A percentile compares a stretch with the other conserved stretches of the same genome.
phyloP scores from a whole-genome alignment of 2,113 vertebrate genomes.

The Tursiops truncatus region DNA sequence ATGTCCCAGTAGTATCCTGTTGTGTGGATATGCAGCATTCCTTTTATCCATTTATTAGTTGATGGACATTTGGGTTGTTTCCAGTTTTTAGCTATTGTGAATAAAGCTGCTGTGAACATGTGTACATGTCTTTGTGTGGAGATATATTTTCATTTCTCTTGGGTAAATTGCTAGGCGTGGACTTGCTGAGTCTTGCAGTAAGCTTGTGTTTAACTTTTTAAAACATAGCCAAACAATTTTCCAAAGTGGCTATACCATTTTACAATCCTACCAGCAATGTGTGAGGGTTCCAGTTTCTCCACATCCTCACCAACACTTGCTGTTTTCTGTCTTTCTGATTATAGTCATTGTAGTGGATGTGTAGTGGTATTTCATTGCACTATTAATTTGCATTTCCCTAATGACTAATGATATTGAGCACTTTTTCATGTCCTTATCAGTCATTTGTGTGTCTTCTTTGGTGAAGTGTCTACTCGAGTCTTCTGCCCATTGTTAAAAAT shows the following conservation, averaged over 20 bases:
- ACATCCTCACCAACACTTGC: background rate
- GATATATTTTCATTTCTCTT: background rate
- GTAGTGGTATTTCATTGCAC: background rate
- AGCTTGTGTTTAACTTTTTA: background rate
- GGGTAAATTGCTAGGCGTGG: background rate
- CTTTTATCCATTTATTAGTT: background rate
- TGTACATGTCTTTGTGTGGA: background rate
- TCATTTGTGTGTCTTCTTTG: background rate
- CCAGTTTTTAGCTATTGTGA: background rate
- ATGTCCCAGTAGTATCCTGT: background rate
- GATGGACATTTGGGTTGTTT: background rate
- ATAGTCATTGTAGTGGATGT: background rate
- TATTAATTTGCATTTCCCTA: background rate
- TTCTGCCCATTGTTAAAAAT: background rate
- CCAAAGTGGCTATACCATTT: background rate
- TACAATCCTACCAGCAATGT: background rate
- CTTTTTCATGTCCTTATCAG: background rate
- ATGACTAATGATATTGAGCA: background rate
- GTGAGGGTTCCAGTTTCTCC: background rate
- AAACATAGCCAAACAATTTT: background rate
- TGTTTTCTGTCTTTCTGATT: background rate
- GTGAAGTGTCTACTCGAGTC: background rate
- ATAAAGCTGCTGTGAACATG: background rate
- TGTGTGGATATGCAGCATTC: background rate
- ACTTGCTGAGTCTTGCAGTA: background rate